Conservation (phyloP, 2,888 invertebrate genomes). For the Isoperla grammatica region DNA sequence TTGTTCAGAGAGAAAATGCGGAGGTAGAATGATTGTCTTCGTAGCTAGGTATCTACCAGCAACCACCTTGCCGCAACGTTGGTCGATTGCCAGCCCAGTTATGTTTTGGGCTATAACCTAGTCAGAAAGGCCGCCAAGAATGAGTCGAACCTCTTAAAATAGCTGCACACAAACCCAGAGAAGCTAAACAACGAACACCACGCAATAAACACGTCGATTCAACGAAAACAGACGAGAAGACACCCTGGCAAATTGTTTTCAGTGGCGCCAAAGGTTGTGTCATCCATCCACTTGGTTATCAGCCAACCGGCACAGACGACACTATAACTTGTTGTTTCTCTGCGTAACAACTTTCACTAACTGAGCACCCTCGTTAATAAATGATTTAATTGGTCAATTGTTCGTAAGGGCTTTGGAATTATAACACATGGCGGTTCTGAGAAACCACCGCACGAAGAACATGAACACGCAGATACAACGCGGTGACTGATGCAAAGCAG, state of each 20-base stretch:
- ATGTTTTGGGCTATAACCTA: conserved; percentile 16
- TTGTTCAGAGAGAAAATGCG: neutral
- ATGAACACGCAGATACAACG: too few species aligned
- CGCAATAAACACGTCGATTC: conserved; percentile 2
- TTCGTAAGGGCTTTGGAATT: too few species aligned
- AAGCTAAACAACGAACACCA: conserved; percentile 5
- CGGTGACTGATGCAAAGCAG: too few species aligned
- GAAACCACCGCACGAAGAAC: too few species aligned
- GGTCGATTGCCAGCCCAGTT: conserved; percentile 15
- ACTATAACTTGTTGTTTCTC: too few species aligned
- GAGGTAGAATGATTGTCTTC: conserved; percentile 13
- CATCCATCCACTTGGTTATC: too few species aligned
- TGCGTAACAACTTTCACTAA: too few species aligned
- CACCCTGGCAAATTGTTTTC: neutral
- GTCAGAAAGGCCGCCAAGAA: conserved; percentile 9
- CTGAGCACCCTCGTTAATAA: too few species aligned
- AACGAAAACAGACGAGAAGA: neutral
- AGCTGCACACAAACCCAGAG: conserved; percentile 8
- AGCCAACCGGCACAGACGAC: too few species aligned
- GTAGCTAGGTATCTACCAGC: neutral
- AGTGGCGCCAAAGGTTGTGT: too few species aligned
- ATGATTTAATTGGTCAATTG: too few species aligned
- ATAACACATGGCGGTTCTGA: too few species aligned
- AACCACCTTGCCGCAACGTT: conserved; percentile 11
- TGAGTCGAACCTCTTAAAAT: neutral